Percentiles rank a stretch among this genome's conserved stretches.
phyloP scores from a whole-genome alignment of 2,113 vertebrate species.

The Thamnaconus septentrionalis region DNA sequence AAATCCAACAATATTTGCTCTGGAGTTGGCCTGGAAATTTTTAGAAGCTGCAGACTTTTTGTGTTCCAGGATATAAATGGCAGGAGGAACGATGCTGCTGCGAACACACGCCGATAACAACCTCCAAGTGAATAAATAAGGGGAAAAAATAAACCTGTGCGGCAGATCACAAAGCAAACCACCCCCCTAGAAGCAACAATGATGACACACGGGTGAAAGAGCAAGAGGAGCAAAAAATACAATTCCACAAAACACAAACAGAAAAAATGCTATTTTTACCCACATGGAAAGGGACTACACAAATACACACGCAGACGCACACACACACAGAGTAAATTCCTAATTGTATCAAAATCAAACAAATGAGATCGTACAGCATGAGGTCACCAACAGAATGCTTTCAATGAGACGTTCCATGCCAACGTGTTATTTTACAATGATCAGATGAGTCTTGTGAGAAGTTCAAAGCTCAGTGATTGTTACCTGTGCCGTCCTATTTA shows the following conservation, averaged over 20 bases:
- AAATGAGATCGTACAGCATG: conserved; percentile 31
- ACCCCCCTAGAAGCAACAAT: neutral
- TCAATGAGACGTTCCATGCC: conserved; percentile 74
- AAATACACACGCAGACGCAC: neutral
- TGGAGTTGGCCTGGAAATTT: no score
- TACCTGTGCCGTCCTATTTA: neutral
- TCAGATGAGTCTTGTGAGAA: conserved; percentile 13
- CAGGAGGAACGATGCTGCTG: no score
- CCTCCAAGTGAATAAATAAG: no score
- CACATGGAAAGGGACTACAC: conserved; percentile 16
- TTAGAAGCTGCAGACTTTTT: no score
- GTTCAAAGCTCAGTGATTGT: no score
- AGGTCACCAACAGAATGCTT: conserved; percentile 23
- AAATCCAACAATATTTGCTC: no score
- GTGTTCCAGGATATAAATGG: no score
- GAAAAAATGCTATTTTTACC: conserved; percentile 1
- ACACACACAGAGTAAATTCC: neutral
- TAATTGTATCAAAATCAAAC: conserved; percentile 12
- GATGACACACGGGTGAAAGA: conserved; percentile 25
- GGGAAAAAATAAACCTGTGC: neutral
- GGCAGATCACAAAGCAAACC: conserved; percentile 6
- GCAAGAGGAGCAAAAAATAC: conserved; percentile 12
- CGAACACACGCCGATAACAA: no score
- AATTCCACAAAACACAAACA: conserved; percentile 16
- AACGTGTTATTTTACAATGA: conserved; percentile 78